A percentile compares a stretch with the other conserved stretches of the same genome.
Evolutionary conservation across 1,140 invertebrate species (phyloP).

Genomic region (Phenacoccus solenopsis): DNA sequence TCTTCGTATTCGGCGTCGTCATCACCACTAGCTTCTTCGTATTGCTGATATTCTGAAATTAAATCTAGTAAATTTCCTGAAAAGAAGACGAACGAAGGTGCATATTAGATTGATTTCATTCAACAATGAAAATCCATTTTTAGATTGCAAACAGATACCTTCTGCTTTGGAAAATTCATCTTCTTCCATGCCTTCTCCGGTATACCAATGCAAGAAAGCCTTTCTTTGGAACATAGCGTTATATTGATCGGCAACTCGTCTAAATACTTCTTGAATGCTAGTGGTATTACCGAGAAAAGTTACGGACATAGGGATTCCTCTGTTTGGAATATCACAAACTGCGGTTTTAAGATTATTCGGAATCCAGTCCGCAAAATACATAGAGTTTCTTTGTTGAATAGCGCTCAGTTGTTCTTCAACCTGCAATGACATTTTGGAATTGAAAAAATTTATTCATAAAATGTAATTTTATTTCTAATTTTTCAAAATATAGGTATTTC

Average conservation of each 20-base stretch:
- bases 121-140: not conserved
- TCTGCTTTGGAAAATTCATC: conserved; percentile 71
- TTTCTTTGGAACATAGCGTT: conserved; percentile 63
- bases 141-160: conserved; percentile 40
- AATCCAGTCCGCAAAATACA: conserved; percentile 76
- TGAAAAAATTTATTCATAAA: not conserved
- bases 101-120: not conserved
- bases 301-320: conserved; percentile 55
- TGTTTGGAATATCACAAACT: conserved; percentile 56
- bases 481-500: not conserved
- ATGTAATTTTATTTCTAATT: not conserved
- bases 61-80: conserved; percentile 40
- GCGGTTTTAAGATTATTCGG: conserved; percentile 63
- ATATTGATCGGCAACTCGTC: conserved; percentile 52
- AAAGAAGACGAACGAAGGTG: not conserved
- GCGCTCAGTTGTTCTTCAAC: conserved; percentile 57
- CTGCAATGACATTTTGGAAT: not conserved
- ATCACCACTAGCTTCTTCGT: conserved; percentile 61
- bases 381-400: conserved; percentile 64
- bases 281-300: conserved; percentile 60
- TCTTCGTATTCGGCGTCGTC: conserved; percentile 44
- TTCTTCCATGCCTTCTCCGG: conserved; percentile 75
- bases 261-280: conserved; percentile 55
- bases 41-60: conserved; percentile 79
- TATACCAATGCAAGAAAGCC: conserved; percentile 64